Evolutionary conservation across 2,113 vertebrate species (phyloP), one percentile per base, ranked within the genome.

Genomic region (Aspidoscelis tigris): DNA sequence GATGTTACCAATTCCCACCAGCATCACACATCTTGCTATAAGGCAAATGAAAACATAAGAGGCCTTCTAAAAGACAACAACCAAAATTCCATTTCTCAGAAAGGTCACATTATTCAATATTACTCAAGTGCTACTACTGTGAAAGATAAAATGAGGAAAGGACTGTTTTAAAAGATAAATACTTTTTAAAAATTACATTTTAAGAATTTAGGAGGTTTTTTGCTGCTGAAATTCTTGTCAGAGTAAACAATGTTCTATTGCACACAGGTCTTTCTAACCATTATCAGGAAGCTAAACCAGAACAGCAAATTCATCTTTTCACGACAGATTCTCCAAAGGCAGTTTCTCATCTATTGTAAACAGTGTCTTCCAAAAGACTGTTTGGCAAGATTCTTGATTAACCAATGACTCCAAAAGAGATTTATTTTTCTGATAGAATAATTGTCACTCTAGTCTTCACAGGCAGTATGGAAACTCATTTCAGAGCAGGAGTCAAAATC

Each of bases 401-500:
- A 66, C 50, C 72, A 33, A 76, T 66, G 22, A 72, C 58, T 79
- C 73, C 11, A 72, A 39, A 55, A 88, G 55, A n/a, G 26, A 80
- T 85, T 88, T 79, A 73, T 70, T 72, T 77, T 84, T 70, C 87
- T 70, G 75, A 83, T 20, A n/a, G 68, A 9, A 7, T 50, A 53
- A 3, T 66, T 86, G 82, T 65, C 53, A 50, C 86, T 50, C 84
- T 90, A 93, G 80, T 90, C 90, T 64, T 95, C 90, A 24, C 88
- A 90, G 90, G 82, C 88, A 78, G 94, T 94, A 3, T 93, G 92
- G 75, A 93, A 95, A 58, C 92, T 95, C 7, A 85, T 73, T 80
- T 93, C 93, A 14, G 92, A 94, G 76, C 87, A 94, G 11, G 91
- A 87, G 64, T 94, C 91, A 71, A 88, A 89, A 90, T 94, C 92